Evolutionary conservation across 2,113 vertebrate genomes (phyloP).

Genomic region (Sceloporus undulatus): DNA sequence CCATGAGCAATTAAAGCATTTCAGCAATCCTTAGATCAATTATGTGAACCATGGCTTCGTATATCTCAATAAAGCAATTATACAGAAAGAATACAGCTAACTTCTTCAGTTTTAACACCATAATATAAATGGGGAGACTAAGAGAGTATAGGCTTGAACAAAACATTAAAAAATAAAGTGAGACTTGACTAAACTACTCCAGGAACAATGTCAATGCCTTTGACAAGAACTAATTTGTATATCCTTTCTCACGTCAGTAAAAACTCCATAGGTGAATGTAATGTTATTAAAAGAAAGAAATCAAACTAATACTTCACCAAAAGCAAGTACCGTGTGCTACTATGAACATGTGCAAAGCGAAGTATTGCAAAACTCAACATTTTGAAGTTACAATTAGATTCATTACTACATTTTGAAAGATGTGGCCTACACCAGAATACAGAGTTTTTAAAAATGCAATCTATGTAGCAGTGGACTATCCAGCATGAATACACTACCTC

Average conservation of each 20-base stretch:
- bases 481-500: not conserved
- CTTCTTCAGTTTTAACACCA: not conserved
- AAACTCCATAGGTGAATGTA: not conserved
- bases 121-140: not conserved
- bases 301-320: not conserved
- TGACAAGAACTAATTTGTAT: not conserved
- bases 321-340: not conserved
- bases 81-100: no score
- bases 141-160: not conserved
- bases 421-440: not conserved
- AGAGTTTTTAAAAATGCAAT: not conserved
- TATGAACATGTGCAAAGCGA: not conserved
- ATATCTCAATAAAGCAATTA: no score
- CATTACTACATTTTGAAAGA: not conserved
- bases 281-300: not conserved
- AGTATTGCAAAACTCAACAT: not conserved
- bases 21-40: not conserved
- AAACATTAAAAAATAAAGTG: not conserved
- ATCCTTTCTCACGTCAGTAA: not conserved
- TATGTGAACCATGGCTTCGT: not conserved
- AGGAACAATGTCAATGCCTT: not conserved
- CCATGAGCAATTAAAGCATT: not conserved
- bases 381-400: not conserved
- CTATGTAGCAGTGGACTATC: not conserved
- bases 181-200: not conserved